Evolutionary conservation across 1,140 invertebrate species (phyloP).

Genomic region (Lordiphosa stackelbergi): DNA sequence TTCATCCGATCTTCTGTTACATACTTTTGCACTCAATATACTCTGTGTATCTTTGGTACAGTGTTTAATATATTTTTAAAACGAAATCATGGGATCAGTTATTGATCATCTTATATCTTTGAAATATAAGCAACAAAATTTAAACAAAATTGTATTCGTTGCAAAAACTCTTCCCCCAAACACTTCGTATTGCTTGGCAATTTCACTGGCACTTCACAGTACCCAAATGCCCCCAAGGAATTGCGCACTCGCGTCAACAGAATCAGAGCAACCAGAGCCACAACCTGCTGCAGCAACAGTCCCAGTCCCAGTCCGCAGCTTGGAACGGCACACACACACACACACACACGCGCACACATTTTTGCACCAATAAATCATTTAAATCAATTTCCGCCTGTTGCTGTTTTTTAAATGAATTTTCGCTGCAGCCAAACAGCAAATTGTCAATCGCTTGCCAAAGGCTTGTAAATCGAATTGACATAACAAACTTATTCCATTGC

Average conservation of each 20-base stretch:
- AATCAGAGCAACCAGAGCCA: constrained; percentile 14
- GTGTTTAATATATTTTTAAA: too few species aligned
- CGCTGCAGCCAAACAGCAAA: constrained; percentile 38
- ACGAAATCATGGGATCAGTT: too few species aligned
- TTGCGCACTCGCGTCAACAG: constrained; percentile 23
- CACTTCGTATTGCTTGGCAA: constrained; percentile 25
- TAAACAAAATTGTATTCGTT: background rate
- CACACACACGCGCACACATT: constrained; percentile 20
- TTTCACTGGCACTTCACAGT: constrained; percentile 31
- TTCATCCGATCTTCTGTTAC: too few species aligned
- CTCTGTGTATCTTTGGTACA: too few species aligned
- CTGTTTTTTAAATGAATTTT: constrained; percentile 45
- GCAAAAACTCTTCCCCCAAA: background rate
- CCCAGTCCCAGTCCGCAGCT: constrained; percentile 43
- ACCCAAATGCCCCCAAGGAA: constrained; percentile 49
- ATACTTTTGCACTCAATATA: too few species aligned
- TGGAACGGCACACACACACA: constrained; percentile 17
- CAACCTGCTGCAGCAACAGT: constrained; percentile 18
- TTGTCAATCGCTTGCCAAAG: constrained; percentile 67
- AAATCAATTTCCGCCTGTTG: constrained; percentile 72
- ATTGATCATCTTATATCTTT: too few species aligned
- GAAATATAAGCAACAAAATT: background rate
- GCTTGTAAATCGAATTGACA: constrained; percentile 71
- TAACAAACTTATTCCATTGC: constrained; percentile 58
- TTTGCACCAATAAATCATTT: constrained; percentile 66